Base-by-base conservation (phyloP, 2,797 vertebrate genomes). In the Pipistrellus pygmaeus region DNA sequence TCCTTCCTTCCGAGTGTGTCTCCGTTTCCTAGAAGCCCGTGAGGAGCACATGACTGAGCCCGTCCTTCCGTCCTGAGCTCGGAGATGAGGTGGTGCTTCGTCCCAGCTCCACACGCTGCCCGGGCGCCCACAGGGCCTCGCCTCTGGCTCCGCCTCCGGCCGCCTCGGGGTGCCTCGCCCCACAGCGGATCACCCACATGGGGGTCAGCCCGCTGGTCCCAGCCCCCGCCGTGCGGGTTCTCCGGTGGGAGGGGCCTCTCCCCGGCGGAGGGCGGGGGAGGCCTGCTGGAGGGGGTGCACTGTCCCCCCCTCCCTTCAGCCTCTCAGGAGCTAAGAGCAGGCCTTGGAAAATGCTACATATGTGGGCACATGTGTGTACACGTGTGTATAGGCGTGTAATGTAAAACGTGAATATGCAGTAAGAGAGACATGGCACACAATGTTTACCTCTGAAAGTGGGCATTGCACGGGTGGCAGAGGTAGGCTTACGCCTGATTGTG, bases 111-210 rank as follows among this genome's bases (percentile, higher is more conserved):
- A 13, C 5, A 5, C 2, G 57, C 53, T 21, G 4, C 44, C 75
- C 20, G 0, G 5, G 27, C 3, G 2, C 73, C 12, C 23, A 0
- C 44, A 2, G 8, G 46, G 6, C 2, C 0, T 41, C 9, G 3
- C 64, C 23, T 27, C 57, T 2, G 12, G 27, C 60, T 60, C n/a
- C 57, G 1, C 17, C 64, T 12, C 21, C 8, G 11, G 30, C 57
- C 77, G 3, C 71, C 64, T 41, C 41, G 8, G 44, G 46, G 3
- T 32, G 20, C 92, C 77, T n/a, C 3, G 5, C 15, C 55, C 13
- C 1, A 25, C 72, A 41, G 38, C n/a, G 25, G 0, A 23, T 8
- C 1, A 25, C 30, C 53, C 53, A 5, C 1, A 0, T 11, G 55
- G 71, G 4, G 38, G 1, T 23, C 30, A 55, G 13, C 23, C 53